These are phyloP conservation scores for Tinamus major DNA, from an alignment of 2,797 vertebrate species.

Conservation along the genomic window DNA sequence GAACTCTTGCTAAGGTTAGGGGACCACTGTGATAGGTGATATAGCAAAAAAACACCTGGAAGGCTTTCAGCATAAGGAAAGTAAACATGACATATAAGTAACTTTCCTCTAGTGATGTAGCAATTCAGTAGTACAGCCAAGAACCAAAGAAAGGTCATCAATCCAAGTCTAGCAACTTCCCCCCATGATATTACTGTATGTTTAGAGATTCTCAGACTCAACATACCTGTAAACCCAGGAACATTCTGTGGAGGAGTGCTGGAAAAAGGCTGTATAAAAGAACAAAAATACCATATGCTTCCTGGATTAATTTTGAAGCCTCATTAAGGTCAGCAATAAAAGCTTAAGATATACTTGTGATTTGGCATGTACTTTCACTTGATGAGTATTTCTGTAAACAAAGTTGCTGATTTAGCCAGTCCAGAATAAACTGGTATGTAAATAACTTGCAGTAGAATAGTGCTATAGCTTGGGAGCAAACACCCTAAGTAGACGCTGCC, in stretches of 20 bases:
- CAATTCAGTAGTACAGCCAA: neutral
- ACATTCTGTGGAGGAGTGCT: constrained; percentile 74
- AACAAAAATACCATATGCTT: constrained; percentile 81
- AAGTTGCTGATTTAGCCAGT: constrained; percentile 74
- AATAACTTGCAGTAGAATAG: constrained; percentile 68
- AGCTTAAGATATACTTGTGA: constrained; percentile 73
- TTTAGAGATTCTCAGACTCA: constrained; percentile 40
- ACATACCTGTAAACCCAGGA: constrained; percentile 73
- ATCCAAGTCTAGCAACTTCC: neutral
- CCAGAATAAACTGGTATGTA: constrained; percentile 72
- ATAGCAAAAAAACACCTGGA: neutral
- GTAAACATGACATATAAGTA: neutral
- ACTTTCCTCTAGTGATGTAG: neutral
- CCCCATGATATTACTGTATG: neutral
- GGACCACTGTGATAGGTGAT: neutral
- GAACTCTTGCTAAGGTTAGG: neutral
- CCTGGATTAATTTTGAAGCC: constrained; percentile 78
- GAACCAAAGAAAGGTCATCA: neutral
- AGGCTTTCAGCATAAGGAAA: neutral
- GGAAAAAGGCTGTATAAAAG: constrained; percentile 76
- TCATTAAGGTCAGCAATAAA: constrained; percentile 79
- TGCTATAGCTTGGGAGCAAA: constrained; percentile 59
- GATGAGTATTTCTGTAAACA: constrained; percentile 78
- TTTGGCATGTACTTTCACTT: constrained; percentile 73
- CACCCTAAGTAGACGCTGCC: neutral